These are phyloP conservation scores for Drosophila bipectinata DNA, from an alignment of 1,140 invertebrate species.

Conservation along the genomic window DNA sequence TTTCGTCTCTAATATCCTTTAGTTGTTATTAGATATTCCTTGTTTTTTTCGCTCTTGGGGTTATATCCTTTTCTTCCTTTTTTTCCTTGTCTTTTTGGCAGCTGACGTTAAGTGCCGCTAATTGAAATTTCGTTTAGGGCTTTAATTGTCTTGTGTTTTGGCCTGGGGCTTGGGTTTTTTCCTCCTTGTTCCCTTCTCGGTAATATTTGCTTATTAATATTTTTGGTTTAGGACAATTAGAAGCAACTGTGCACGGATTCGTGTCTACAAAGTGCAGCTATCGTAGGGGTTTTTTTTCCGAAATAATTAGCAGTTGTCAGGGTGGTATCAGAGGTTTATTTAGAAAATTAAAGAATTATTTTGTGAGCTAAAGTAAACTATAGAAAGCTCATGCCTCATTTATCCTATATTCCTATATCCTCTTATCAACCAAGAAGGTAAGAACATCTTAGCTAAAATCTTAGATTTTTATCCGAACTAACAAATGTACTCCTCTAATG, in stretches of 20 bases:
- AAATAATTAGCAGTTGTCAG: background rate
- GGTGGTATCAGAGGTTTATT: background rate
- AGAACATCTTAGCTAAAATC: background rate
- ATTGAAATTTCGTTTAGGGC: conserved; percentile 75
- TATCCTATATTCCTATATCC: too few species aligned
- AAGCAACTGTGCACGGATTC: conserved; percentile 26
- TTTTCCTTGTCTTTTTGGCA: conserved; percentile 56
- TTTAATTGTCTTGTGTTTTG: conserved; percentile 59
- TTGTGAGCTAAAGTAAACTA: too few species aligned
- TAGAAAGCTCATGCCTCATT: too few species aligned
- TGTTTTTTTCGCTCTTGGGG: conserved; percentile 4
- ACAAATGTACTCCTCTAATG: conserved; percentile 38
- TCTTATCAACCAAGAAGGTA: too few species aligned
- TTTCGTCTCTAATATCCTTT: conserved; percentile 72
- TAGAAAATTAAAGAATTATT: too few species aligned
- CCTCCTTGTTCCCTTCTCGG: conserved; percentile 2
- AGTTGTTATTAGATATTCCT: conserved; percentile 76
- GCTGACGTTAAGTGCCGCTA: conserved; percentile 77
- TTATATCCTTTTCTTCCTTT: conserved; percentile 29
- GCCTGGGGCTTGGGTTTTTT: conserved; percentile 7
- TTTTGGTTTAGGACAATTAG: conserved; percentile 38
- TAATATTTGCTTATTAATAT: conserved; percentile 41
- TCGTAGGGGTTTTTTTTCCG: background rate
- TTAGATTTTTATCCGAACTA: background rate
- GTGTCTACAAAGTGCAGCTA: background rate